Evolutionary conservation across 30 jellyfish, hydroid and myxozoan species (phyloP).

Genomic region (Aurelia sp.): DNA sequence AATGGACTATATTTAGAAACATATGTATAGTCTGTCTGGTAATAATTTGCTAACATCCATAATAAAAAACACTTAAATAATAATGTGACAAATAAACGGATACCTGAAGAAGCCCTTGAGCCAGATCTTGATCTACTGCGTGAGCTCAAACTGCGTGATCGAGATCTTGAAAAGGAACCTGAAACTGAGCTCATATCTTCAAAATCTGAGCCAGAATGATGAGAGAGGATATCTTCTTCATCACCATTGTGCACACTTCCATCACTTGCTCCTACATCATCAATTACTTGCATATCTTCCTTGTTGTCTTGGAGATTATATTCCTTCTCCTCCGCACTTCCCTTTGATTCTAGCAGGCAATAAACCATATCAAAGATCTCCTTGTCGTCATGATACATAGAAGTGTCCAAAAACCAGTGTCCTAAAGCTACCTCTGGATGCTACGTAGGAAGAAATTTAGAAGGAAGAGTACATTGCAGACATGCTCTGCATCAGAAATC

Average conservation of each 20-base stretch:
- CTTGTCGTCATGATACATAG: not conserved
- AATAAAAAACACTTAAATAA: not conserved
- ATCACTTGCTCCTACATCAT: slow-evolving; percentile 77
- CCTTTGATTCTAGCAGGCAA: slow-evolving; percentile 16
- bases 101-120: slow-evolving; percentile 79
- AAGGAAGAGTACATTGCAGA: no score
- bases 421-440: no score
- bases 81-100: slow-evolving; percentile 7
- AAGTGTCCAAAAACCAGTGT: not conserved
- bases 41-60: no score
- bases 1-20: no score
- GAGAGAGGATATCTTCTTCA: slow-evolving; percentile 68
- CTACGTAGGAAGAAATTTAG: no score
- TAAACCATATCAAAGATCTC: not conserved
- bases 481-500: no score
- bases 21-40: no score
- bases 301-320: slow-evolving; percentile 72
- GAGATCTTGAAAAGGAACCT: slow-evolving; percentile 71
- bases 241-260: slow-evolving; percentile 59
- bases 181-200: slow-evolving; percentile 78
- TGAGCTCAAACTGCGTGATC: slow-evolving; percentile 46
- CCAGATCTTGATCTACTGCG: slow-evolving; percentile 72
- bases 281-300: slow-evolving; percentile 87
- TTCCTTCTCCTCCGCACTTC: slow-evolving; percentile 53
- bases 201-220: slow-evolving; percentile 73